Evolutionary conservation across 2,888 invertebrate genomes (phyloP), one percentile per base, ranked within the genome.

Genomic region (Leptinotarsa rubiginosa): DNA sequence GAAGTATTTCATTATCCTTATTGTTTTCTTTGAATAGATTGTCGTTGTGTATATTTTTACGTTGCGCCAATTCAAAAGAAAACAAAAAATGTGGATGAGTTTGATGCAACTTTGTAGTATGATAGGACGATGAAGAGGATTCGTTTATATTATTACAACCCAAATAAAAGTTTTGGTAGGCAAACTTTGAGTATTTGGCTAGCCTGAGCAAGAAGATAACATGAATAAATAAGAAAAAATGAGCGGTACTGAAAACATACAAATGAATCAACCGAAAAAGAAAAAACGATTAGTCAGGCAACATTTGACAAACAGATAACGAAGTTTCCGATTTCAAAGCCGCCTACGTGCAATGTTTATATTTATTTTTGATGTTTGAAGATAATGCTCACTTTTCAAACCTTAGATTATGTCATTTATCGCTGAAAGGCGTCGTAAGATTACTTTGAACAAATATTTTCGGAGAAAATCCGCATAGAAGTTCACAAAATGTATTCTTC

Each of bases 271-370:
- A 10, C 41, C 50, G 56, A 56, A 56, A 18, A 18, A 22, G 10
- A 7, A 18, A 16, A 56, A 56, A 18, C n/a, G 41, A 50, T 50
- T 56, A 18, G 56, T 22, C 56, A 18, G 56, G 56, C 56, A 56
- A 56, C 18, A 56, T 56, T 56, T 18, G 20, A 56, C 56, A 56
- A 56, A 56, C 56, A 56, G 18, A 56, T 56, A 56, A 56, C 20
- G 18, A 56, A 56, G 18, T 20, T 56, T 22, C 5, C 18, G 10
- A 56, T 20, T 56, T 56, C 20, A 20, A 22, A 56, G 20, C 56
- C 16, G n/a, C 56, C 56, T 20, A 10, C 22, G 56, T n/a, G 56
- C 18, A 56, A 56, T 56, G 56, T 56, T 56, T 56, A 56, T 56
- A 56, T 56, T 56, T 56, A 56, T 18, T 56, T 20, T 20, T 18